These are phyloP conservation scores for Geotrypetes seraphini DNA, from an alignment of 2,797 vertebrate genomes.

Conservation along the genomic window DNA sequence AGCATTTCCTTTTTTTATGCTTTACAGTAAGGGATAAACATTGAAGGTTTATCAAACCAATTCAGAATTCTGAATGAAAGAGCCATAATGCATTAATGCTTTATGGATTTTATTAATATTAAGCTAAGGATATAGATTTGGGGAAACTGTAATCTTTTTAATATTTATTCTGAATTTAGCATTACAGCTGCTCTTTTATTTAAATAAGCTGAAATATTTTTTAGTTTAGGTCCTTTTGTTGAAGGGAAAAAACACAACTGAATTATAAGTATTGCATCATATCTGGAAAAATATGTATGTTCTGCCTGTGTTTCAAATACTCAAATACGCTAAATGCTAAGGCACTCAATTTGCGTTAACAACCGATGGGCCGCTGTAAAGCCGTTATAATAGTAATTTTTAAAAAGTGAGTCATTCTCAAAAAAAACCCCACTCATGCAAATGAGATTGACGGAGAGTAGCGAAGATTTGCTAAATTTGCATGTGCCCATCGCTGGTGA, in stretches of 20 bases:
- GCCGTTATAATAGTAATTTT: too few relatives aligned
- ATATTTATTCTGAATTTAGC: conserved; percentile 35
- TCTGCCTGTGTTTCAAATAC: too few relatives aligned
- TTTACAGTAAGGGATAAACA: conserved; percentile 64
- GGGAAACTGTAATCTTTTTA: conserved; percentile 42
- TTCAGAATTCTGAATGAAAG: too few relatives aligned
- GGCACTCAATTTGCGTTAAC: too few relatives aligned
- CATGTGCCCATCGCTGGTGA: too few relatives aligned
- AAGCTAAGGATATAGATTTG: conserved; percentile 50
- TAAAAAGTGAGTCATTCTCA: too few relatives aligned
- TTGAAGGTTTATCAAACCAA: conserved; percentile 62
- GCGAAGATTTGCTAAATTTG: too few relatives aligned
- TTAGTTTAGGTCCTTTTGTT: conserved; percentile 22
- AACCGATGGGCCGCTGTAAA: too few relatives aligned
- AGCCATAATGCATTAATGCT: conserved; percentile 56
- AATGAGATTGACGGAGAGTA: too few relatives aligned
- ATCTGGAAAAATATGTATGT: conserved; percentile 9
- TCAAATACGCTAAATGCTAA: too few relatives aligned
- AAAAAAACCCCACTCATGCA: too few relatives aligned
- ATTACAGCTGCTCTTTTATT: conserved; percentile 39
- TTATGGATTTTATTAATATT: conserved; percentile 67
- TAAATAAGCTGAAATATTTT: conserved; percentile 25
- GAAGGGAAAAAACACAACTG: conserved; percentile 10
- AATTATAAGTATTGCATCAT: conserved; percentile 6
- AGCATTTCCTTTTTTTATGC: conserved; percentile 55